A percentile compares a stretch with the other conserved stretches of the same genome.
phyloP scores from a whole-genome alignment of 2,888 invertebrate genomes.

The Stomorhina lunata region DNA sequence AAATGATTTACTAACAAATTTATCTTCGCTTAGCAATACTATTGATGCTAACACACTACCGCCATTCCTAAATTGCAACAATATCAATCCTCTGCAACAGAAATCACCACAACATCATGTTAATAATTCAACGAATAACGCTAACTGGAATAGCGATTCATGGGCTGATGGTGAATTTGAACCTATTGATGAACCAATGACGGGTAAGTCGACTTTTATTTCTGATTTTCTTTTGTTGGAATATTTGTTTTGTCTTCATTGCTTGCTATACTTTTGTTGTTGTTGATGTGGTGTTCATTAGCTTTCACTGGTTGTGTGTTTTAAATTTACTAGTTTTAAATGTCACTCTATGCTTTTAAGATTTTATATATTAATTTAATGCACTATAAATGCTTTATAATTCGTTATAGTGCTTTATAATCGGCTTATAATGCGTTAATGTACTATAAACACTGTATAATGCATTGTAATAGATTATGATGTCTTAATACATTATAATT shows the following conservation, averaged over 20 bases:
- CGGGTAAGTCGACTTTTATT: constrained; percentile 79
- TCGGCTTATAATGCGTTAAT: too few species aligned
- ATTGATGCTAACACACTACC: constrained; percentile 69
- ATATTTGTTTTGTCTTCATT: not conserved
- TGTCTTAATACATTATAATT: too few species aligned
- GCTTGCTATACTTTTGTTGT: not conserved
- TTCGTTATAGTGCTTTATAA: too few species aligned
- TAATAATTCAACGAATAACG: constrained; percentile 76
- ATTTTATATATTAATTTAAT: too few species aligned
- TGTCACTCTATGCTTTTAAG: too few species aligned
- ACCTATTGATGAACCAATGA: constrained; percentile 85
- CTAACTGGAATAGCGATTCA: constrained; percentile 80
- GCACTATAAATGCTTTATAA: too few species aligned
- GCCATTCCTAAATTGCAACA: constrained; percentile 78
- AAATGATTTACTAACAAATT: constrained; percentile 74
- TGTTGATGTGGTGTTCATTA: not conserved
- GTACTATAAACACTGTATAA: too few species aligned
- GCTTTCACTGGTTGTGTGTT: not conserved
- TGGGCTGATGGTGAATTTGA: constrained; percentile 93
- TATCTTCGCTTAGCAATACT: constrained; percentile 70
- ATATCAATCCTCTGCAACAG: constrained; percentile 74
- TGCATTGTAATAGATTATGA: too few species aligned
- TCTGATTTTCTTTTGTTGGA: not conserved
- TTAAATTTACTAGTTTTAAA: too few species aligned
- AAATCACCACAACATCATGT: constrained; percentile 73